Evolutionary conservation across 2,797 vertebrate species (phyloP).

Genomic region (Merluccius polli): DNA sequence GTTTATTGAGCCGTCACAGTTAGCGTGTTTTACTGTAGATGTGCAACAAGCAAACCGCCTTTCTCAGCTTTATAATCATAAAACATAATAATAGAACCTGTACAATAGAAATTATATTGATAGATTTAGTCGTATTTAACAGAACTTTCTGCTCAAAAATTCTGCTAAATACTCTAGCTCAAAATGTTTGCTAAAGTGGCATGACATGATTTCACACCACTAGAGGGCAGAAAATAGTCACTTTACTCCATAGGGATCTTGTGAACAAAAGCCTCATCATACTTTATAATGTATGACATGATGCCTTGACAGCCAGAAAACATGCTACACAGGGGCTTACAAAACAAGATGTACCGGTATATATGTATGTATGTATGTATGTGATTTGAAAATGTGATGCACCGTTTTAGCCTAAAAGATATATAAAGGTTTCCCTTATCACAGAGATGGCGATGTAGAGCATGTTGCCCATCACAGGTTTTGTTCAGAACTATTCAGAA

Average conservation of each 20-base stretch:
- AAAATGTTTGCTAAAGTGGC: background rate
- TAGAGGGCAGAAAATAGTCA: background rate
- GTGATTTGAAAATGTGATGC: background rate
- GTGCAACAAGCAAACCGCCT: background rate
- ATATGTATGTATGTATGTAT: too few species aligned
- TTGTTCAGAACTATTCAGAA: background rate
- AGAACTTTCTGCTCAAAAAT: background rate
- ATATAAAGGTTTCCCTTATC: background rate
- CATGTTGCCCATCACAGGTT: background rate
- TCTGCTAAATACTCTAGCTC: background rate
- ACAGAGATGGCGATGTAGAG: too few species aligned
- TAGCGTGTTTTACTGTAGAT: slow-evolving; percentile 26
- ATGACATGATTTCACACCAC: background rate
- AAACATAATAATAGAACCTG: background rate
- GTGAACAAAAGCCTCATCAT: too few species aligned
- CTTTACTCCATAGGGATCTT: background rate
- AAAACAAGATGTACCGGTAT: background rate
- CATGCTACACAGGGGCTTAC: background rate
- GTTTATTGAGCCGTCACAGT: slow-evolving; percentile 44
- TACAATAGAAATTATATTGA: background rate
- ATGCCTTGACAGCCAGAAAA: background rate
- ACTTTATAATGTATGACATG: background rate
- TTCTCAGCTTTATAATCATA: background rate
- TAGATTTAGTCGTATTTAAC: background rate
- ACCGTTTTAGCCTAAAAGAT: background rate